Conservation (phyloP, 1,140 invertebrate genomes). For the Pectinophora gossypiella region DNA sequence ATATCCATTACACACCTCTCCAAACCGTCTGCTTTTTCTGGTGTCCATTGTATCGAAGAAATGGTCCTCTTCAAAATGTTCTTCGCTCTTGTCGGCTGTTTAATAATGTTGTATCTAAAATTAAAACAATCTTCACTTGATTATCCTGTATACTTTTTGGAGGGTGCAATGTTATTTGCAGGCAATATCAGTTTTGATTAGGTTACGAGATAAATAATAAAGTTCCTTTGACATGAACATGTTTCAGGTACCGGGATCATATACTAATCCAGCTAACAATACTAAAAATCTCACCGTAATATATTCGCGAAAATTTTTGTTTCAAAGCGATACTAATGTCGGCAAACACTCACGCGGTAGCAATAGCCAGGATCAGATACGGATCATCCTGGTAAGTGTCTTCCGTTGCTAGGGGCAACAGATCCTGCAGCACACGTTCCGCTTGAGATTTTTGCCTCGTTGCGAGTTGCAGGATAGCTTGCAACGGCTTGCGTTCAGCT, state of each 20-base stretch:
- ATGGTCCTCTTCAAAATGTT: conserved; percentile 93
- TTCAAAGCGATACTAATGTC: too few relatives aligned
- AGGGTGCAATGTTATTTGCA: too few relatives aligned
- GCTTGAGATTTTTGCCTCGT: conserved; percentile 90
- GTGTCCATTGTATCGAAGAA: conserved; percentile 91
- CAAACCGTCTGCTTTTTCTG: conserved; percentile 96
- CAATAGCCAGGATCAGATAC: conserved; percentile 92
- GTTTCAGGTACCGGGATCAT: too few relatives aligned
- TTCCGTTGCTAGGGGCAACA: conserved; percentile 84
- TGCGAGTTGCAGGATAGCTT: conserved; percentile 90
- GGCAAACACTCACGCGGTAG: conserved; percentile 82
- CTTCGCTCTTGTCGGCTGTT: conserved; percentile 92
- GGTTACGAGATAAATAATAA: too few relatives aligned
- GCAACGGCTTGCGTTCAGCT: conserved; percentile 83
- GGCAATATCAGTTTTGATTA: too few relatives aligned
- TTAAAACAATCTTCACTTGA: conserved; percentile 2
- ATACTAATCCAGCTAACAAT: too few relatives aligned
- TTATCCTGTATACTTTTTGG: too few relatives aligned
- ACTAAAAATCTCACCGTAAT: too few relatives aligned
- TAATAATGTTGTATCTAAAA: conserved; percentile 85
- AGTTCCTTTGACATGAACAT: too few relatives aligned
- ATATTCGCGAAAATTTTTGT: too few relatives aligned
- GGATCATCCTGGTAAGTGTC: conserved; percentile 85
- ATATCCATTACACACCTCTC: conserved; percentile 77
- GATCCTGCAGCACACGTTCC: conserved; percentile 89